Base-by-base conservation (phyloP, 1,140 invertebrate species). In the Scylla paramamosain region DNA sequence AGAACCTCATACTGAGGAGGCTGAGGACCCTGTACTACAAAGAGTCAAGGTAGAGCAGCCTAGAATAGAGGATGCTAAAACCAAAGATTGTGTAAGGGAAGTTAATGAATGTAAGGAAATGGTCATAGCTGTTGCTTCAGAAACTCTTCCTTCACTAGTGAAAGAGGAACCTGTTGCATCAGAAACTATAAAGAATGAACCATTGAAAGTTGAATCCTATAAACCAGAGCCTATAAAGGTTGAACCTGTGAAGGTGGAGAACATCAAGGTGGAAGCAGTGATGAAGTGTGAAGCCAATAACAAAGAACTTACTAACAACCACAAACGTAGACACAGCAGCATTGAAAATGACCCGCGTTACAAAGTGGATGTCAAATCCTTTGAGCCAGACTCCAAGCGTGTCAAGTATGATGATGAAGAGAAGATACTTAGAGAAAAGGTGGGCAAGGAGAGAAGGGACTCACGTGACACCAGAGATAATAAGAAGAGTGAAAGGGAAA, bases 401-500 rank as follows among this genome's bases (percentile, higher is more conserved):
- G 46, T 91, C 59, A 86, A 87, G 31, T 91, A 95, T 45, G 95
- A 96, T 28, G 96, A 96, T 20, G 96, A 96, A 45, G 96, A 96
- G 20, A 95, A 96, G 83, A 92, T 95, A 14, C 32, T 95, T 12
- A 91, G 86, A 45, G 96, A 96, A 77, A 96, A 95, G 92, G 48
- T 88, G 31, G 92, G 87, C 39, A 95, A 96, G 91, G 82, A 96
- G 39, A 93, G 96, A 28, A 96, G 97, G 67, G 96, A 97, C 91
- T 96, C 96, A 4, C 96, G 96, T 52, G 20, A 97, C 93, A 93
- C 96, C 14, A 90, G 92, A 31, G 95, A 95, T 29, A 46, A 25
- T 25, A 95, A 95, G 84, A 93, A 93, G 82, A 95, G 95, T 10
- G 96, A 96, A 59, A 96, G 97, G 4, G 97, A 97, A 12, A 97